Base-by-base conservation (phyloP, 2,888 invertebrate genomes). In the Agrilus cyanescens region DNA sequence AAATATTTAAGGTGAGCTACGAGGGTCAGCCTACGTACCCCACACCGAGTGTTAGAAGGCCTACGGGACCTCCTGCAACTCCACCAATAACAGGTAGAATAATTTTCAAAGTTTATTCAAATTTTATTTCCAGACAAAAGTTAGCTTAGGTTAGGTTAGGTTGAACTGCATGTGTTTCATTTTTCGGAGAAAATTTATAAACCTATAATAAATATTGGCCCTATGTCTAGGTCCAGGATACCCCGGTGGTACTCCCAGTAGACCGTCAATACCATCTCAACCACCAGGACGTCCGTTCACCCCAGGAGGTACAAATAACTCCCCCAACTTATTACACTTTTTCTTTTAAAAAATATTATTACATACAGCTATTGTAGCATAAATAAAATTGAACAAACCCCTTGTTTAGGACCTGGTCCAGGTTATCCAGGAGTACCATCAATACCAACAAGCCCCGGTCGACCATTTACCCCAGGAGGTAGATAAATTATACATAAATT, bases 21-120 rank as follows among this genome's bases (percentile, higher is more conserved):
- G 81, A 82, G 69, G 82, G 82, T n/a, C 73, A 78, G 51, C 76
- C 80, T 3, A 70, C 70, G 29, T 49, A 47, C 31, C 46, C 47
- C 7, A 31, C 39, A n/a, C 50, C 50, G 14, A 46, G 46, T 33
- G 40, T 40, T 32, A 47, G 41, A 20, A 39, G 45, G 25, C 47
- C 47, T 18, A 32, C 43, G 31, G 40, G 20, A 18, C 32, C 16
- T 6, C 32, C 29, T 8, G n/a, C 37, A 6, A 16, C 41, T 31
- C 14, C 41, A 10, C 7, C 16, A 40, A 4, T 20, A 10, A 32
- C 33, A 13, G 29, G 33, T 32, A 7, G 12, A n/a, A 25, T 12
- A 12, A 12, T 29, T n/a, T 13, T 13, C 4, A 30, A 3, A 12
- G 13, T 20, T 13, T 31, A 30, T 13, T 30, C 29, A 25, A 20